Evolutionary conservation across 2,888 invertebrate genomes (phyloP).

Genomic region (Ectemnius cavifrons): DNA sequence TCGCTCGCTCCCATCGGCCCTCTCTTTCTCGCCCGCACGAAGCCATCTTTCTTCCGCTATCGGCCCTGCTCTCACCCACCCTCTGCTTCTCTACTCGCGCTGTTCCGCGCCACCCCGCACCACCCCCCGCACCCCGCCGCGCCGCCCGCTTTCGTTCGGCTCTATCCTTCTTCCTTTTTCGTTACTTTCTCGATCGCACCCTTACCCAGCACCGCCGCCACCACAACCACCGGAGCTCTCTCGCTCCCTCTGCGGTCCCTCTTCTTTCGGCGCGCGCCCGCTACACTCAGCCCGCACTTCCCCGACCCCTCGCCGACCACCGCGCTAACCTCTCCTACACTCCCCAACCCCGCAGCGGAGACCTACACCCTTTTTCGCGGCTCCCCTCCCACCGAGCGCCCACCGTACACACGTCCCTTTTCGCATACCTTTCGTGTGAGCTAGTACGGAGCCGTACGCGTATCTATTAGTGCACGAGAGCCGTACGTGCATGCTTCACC

Average conservation of each 20-base stretch:
- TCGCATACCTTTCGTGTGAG: conserved; percentile 42
- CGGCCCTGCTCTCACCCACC: conserved; percentile 40
- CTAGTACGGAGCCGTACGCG: conserved; percentile 39
- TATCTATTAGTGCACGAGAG: conserved; percentile 44
- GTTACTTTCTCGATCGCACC: conserved; percentile 36
- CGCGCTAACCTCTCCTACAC: conserved; percentile 25
- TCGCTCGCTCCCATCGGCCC: conserved; percentile 44
- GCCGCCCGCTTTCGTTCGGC: conserved; percentile 32
- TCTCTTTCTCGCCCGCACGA: conserved; percentile 9
- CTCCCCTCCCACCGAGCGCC: conserved; percentile 47
- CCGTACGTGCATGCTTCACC: conserved; percentile 14
- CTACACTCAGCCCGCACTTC: neutral
- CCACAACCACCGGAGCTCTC: conserved; percentile 13
- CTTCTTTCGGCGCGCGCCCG: conserved; percentile 5
- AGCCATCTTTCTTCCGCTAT: conserved; percentile 23
- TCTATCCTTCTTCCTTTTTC: conserved; percentile 35
- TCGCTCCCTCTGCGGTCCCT: conserved; percentile 32
- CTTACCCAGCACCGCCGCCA: conserved; percentile 18
- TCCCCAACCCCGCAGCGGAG: conserved; percentile 57
- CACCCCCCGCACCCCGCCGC: conserved; percentile 29
- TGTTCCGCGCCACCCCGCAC: conserved; percentile 32
- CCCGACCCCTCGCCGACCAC: conserved; percentile 9
- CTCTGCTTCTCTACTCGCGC: conserved; percentile 40
- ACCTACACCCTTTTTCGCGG: conserved; percentile 64
- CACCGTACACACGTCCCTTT: conserved; percentile 42